Percentiles rank a stretch among this genome's conserved stretches.
These are phyloP conservation scores for Notiomystis cincta DNA, from an alignment of 2,113 vertebrate genomes.

Conservation along the genomic window DNA sequence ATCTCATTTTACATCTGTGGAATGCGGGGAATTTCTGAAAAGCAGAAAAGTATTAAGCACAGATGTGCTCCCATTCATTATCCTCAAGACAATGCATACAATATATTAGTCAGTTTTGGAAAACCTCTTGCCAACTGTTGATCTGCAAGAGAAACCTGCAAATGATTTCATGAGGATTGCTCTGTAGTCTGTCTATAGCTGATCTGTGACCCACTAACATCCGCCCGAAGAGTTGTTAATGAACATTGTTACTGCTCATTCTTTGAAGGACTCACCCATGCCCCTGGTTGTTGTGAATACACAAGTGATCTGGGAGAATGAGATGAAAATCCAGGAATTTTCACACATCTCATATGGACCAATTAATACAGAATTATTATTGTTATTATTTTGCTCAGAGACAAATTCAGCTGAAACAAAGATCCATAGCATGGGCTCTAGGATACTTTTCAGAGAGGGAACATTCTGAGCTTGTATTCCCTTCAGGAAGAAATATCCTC, in stretches of 20 bases:
- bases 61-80: conserved; percentile 47
- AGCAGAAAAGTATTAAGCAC: not conserved
- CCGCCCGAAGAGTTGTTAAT: not conserved
- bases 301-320: not conserved
- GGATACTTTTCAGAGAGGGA: not conserved
- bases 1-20: not conserved
- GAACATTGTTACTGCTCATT: not conserved
- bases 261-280: not conserved
- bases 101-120: not conserved
- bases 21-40: conserved; percentile 25
- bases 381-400: not conserved
- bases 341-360: not conserved
- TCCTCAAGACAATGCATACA: not conserved
- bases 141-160: not conserved
- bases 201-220: not conserved
- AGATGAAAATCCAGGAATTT: not conserved
- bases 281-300: not conserved
- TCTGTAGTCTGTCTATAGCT: not conserved
- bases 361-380: not conserved
- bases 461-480: not conserved
- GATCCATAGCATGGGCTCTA: not conserved
- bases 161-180: not conserved
- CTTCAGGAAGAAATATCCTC: not conserved
- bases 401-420: not conserved
- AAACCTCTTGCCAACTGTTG: not conserved